These are phyloP conservation scores for Drosophila subquinaria DNA, from an alignment of 2,888 invertebrate genomes.

Conservation along the genomic window DNA sequence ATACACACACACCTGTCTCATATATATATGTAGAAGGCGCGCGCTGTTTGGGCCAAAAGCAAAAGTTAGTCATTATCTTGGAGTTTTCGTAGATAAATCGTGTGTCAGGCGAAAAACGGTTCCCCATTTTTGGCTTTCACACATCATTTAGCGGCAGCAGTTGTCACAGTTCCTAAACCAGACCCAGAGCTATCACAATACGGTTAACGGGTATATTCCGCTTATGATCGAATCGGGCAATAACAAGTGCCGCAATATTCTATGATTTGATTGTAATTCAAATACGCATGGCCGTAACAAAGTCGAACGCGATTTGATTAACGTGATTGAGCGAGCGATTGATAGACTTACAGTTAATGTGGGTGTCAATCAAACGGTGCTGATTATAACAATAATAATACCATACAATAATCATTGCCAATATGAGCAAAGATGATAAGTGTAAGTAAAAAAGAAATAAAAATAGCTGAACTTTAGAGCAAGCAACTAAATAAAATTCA, in stretches of 20 bases:
- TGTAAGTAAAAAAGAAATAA: constrained; percentile 71
- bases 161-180: constrained; percentile 42
- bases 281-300: constrained; percentile 3
- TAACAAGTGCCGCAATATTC: constrained; percentile 9
- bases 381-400: neutral
- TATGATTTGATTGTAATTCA: constrained; percentile 5
- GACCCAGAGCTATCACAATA: constrained; percentile 23
- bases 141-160: constrained; percentile 43
- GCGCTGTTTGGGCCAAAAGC: constrained; percentile 38
- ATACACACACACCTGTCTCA: neutral
- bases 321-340: constrained; percentile 29
- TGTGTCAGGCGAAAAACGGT: constrained; percentile 28
- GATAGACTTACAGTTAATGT: constrained; percentile 28
- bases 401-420: constrained; percentile 43
- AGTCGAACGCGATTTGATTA: neutral
- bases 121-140: constrained; percentile 37
- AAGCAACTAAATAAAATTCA: constrained; percentile 8
- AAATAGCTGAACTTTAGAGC: constrained; percentile 44
- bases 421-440: constrained; percentile 84
- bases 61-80: constrained; percentile 75
- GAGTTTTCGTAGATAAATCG: constrained; percentile 80
- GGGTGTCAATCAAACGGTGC: constrained; percentile 9
- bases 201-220: constrained; percentile 30
- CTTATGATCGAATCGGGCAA: constrained; percentile 39
- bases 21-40: neutral